Base-by-base conservation (phyloP, 37 sponge, comb jelly and placozoan species). In the Mnemiopsis leidyi region DNA sequence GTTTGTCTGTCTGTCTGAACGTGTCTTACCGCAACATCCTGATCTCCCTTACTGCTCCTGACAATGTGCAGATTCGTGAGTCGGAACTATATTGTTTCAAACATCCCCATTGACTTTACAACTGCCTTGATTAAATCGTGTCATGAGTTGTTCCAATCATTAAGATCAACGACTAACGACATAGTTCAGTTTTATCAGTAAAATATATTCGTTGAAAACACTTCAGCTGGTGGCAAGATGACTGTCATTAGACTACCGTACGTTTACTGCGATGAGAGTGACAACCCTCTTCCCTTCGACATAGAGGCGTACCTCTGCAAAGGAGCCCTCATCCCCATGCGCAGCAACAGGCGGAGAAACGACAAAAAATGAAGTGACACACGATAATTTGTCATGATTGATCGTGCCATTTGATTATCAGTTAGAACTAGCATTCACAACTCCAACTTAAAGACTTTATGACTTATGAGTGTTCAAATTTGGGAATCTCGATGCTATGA, bases 201-300 rank as follows among this genome's bases (percentile, higher is more conserved):
- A n/a, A n/a, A n/a, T n/a, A n/a, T n/a, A n/a, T n/a, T n/a, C n/a
- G n/a, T n/a, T n/a, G n/a, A 48, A 48, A 18, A 13, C n/a, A n/a
- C 39, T 40, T 85, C 90, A 85, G 90, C 61, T 1, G 90, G 90
- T 40, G 61, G 61, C 1, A 28, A 85, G 36, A 33, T 85, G 61
- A 85, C 90, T 23, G 90, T 85, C 0, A 39, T 85, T 0, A 38
- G 90, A 85, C 26, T 85, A 18, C 90, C 90, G 26, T 85, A 28
- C 61, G 90, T 85, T n/a, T 85, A 85, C 29, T 85, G 90, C n/a
- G 61, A 23, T 28, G 90, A 85, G 24, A 1, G 23, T 79, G 36
- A 35, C 36, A 39, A 21, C 24, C 30, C 90, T 1, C 61, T 85
- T 0, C 90, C 40, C 1, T 40, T 85, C 90, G 90, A 85, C 61